phyloP scores from a whole-genome alignment of 64 coral and sea anemone genomes.

The Actinia tenebrosa region DNA sequence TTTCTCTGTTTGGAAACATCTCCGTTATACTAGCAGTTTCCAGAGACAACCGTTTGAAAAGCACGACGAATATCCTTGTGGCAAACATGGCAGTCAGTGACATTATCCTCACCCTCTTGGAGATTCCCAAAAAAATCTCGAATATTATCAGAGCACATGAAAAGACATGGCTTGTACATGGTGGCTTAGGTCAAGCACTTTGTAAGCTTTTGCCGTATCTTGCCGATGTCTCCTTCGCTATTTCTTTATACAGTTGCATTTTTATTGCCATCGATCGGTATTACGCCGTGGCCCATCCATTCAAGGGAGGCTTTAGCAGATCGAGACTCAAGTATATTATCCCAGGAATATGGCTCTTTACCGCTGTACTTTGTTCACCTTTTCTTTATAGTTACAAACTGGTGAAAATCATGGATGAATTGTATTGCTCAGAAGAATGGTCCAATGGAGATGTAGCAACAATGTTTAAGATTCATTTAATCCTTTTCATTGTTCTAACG shows the following conservation, averaged over 20 bases:
- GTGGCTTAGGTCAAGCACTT: neutral
- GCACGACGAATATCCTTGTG: neutral
- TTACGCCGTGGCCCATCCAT: neutral
- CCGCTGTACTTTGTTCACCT: neutral
- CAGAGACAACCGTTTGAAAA: neutral
- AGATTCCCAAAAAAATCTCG: neutral
- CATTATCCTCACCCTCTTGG: neutral
- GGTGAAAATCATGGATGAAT: neutral
- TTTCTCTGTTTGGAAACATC: neutral
- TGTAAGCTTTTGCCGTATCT: neutral
- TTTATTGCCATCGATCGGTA: neutral
- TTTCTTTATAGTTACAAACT: neutral
- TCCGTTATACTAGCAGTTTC: neutral
- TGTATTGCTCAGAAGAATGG: neutral
- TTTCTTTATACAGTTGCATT: neutral
- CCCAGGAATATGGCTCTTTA: neutral
- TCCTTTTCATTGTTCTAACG: neutral
- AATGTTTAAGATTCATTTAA: neutral
- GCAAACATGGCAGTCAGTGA: slow-evolving; percentile 19
- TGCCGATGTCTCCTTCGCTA: neutral
- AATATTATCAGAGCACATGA: neutral
- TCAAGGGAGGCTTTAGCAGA: neutral
- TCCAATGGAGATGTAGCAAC: neutral
- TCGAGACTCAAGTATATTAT: neutral
- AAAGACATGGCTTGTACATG: neutral